Evolutionary conservation across 2,113 vertebrate species (phyloP), one percentile per base, ranked within the genome.

Genomic region (Quiscalus mexicanus): DNA sequence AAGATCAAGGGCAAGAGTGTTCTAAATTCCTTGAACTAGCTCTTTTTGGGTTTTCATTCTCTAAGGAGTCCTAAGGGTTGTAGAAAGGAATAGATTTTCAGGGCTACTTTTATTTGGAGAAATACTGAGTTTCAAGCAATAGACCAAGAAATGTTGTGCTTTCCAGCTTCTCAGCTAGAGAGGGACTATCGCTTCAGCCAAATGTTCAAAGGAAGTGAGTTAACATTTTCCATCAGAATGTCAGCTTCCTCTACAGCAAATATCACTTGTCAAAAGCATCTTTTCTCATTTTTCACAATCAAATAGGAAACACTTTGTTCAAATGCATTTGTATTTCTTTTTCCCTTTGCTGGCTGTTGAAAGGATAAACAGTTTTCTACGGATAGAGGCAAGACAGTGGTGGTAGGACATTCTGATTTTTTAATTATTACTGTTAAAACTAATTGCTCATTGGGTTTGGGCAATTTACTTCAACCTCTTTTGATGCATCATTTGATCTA

Each of bases 191-290:
- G 0, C 70, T 88, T 55, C 74, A 81, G 56, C 83, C 86, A 93
- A 24, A 81, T 77, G 83, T 78, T 95, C 25, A 52, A n/a, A 92
- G 96, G 93, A 96, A 96, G 73, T 93, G 85, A 95, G 55, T 95
- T 90, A 52, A 63, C 84, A 81, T 87, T 95, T 94, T 94, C 83
- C 89, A 60, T 84, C 68, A 68, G 59, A 86, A 70, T 56, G 60
- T 75, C 75, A 60, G 37, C 85, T 96, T 93, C 90, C 88, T 90
- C 35, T 81, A 3, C n/a, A 88, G 68, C 80, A 91, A 81, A 64
- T 95, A 56, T 60, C 62, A 92, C 65, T 89, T 71, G 76, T 91
- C 77, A 71, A 62, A 94, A 91, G 14, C 27, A 39, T 94, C 60
- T 94, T 71, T 52, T 84, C 73, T 92, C 30, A 16, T 80, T 93